Conservation (phyloP, 2,888 invertebrate genomes). For the Patella caerulea region DNA sequence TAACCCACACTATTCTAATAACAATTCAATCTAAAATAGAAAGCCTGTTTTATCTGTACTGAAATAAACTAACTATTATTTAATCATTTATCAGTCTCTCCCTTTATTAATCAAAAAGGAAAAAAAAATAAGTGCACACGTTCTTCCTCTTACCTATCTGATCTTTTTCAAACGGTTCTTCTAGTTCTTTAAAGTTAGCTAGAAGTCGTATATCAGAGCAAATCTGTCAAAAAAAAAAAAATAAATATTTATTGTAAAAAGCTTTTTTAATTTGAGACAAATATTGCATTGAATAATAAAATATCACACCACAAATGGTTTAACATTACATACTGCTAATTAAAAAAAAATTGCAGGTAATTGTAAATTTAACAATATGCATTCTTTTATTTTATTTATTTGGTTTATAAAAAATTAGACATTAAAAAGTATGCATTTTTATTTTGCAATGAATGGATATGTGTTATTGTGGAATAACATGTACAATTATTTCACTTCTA, state of each 20-base stretch:
- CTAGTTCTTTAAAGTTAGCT: conserved; percentile 94
- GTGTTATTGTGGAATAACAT: no score
- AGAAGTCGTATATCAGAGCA: conserved; percentile 93
- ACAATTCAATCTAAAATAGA: no score
- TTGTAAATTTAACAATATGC: no score
- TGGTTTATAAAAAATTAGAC: no score
- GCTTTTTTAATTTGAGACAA: neutral
- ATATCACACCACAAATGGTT: neutral
- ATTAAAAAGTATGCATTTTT: no score
- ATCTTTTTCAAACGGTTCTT: conserved; percentile 96
- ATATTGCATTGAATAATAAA: neutral
- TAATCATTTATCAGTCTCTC: neutral
- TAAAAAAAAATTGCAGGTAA: no score
- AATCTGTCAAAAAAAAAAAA: conserved; percentile 75
- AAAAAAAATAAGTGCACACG: neutral
- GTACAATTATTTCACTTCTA: no score
- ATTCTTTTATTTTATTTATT: no score
- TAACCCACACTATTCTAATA: neutral
- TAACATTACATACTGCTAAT: no score
- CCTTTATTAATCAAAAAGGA: neutral
- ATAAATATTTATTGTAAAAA: neutral
- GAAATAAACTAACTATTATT: neutral
- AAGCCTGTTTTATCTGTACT: no score
- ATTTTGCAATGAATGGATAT: no score
- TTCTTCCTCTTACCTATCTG: conserved; percentile 81